These are phyloP conservation scores for Drosophila melanosoma DNA, from an alignment of 2,888 invertebrate genomes.

Conservation along the genomic window DNA sequence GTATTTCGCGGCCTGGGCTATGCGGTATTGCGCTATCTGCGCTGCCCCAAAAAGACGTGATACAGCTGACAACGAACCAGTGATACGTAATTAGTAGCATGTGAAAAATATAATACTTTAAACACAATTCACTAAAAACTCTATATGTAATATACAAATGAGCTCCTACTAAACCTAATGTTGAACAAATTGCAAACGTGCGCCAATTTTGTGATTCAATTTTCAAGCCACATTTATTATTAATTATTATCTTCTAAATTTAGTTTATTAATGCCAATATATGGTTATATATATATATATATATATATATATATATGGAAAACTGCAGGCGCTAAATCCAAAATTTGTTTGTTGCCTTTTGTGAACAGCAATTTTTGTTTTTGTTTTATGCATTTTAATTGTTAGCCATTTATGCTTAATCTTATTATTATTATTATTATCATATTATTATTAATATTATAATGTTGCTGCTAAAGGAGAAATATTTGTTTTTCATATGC, in stretches of 20 bases:
- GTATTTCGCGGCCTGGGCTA: constrained; percentile 90
- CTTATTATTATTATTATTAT: constrained; percentile 37
- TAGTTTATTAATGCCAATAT: constrained; percentile 35
- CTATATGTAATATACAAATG: constrained; percentile 12
- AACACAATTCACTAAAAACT: neutral
- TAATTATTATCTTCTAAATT: constrained; percentile 38
- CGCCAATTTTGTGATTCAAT: constrained; percentile 76
- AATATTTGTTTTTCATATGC: constrained; percentile 41
- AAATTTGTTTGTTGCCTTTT: constrained; percentile 63
- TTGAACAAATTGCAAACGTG: constrained; percentile 70
- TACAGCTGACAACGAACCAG: constrained; percentile 74
- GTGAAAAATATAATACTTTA: constrained; percentile 16
- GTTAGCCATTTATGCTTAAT: constrained; percentile 76
- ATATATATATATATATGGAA: constrained; percentile 38
- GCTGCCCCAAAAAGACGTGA: constrained; percentile 87
- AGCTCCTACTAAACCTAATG: constrained; percentile 29
- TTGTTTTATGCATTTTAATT: constrained; percentile 81
- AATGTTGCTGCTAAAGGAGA: constrained; percentile 53
- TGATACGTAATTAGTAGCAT: constrained; percentile 69
- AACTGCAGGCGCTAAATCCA: constrained; percentile 59
- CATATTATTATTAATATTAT: constrained; percentile 36
- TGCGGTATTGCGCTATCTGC: constrained; percentile 89
- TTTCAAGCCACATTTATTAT: constrained; percentile 71
- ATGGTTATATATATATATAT: constrained; percentile 16
- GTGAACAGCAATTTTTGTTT: constrained; percentile 66